phyloP scores from a whole-genome alignment of 1,140 invertebrate genomes.

The Elysia chlorotica region DNA sequence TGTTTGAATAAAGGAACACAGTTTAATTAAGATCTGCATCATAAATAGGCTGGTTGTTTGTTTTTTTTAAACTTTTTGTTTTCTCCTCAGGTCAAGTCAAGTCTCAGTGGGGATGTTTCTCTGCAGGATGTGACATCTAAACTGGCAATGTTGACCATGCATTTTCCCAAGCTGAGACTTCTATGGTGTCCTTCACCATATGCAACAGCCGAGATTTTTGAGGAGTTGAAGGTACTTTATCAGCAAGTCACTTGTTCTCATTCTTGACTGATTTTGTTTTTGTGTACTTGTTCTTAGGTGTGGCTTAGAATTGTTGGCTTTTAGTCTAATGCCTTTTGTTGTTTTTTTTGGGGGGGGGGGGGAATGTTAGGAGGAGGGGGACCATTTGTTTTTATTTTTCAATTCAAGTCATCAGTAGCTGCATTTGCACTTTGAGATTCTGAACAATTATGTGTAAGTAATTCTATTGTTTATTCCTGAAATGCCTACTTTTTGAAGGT shows the following conservation, averaged over 20 bases:
- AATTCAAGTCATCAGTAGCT: no score
- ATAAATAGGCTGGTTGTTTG: no score
- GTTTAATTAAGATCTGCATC: no score
- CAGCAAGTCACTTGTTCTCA: neutral
- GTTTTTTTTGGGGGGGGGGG: neutral
- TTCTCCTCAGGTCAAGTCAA: constrained; percentile 81
- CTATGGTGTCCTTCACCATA: constrained; percentile 96
- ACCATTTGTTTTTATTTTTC: no score
- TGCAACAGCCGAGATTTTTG: constrained; percentile 93
- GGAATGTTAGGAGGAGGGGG: neutral
- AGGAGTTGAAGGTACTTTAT: constrained; percentile 67
- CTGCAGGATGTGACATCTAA: constrained; percentile 77
- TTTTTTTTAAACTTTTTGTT: no score
- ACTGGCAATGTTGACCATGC: constrained; percentile 88
- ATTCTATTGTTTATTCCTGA: no score
- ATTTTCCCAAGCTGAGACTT: constrained; percentile 89
- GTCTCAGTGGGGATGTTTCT: constrained; percentile 76
- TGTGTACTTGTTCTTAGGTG: no score
- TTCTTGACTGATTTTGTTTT: no score
- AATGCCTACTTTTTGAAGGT: no score
- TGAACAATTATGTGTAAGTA: no score
- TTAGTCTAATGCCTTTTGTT: neutral
- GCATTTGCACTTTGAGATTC: no score
- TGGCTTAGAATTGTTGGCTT: neutral
- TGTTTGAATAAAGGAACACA: no score